Base-by-base conservation (phyloP, 2,113 vertebrate genomes). In the Siniperca knerii region DNA sequence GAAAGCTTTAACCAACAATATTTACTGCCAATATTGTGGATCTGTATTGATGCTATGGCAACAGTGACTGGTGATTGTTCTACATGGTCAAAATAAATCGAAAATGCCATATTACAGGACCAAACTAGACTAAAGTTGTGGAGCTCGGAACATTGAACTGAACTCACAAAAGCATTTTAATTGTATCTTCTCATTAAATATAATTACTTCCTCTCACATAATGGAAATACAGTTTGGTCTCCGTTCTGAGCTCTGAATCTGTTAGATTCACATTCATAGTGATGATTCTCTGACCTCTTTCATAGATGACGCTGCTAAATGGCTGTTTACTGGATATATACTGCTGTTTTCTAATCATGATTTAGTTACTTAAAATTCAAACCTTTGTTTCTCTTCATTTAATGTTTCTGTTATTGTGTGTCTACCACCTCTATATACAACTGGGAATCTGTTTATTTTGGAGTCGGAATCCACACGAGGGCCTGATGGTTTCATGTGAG, bases 1-100 rank as follows among this genome's bases (percentile, higher is more conserved):
- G 25, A 79, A 81, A 76, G 21, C 58, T 81, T 82, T 5, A 69
- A 79, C 50, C 66, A 15, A 44, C 64, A 64, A 20, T 66, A 44
- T 33, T 48, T 55, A 46, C n/a, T 37, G 21, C 65, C 46, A 46
- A 25, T 50, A n/a, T 35, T 69, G 35, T 52, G 33, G 37, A 65
- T 65, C 20, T 52, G 61, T 57, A 13, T 15, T 18, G 44, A 61
- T 50, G 20, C 12, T n/a, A 23, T 50, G 48, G 48, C 21, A 77
- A 62, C 7, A 11, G 7, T 25, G n/a, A 68, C 21, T 50, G 33
- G 8, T n/a, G 48, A 2, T 1, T 62, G 57, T 72, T 72, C 13
- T 40, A 0, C 48, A 16, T 18, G 3, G 1, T 23, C 15, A 15
- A 5, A 25, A 29, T 35, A 37, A 21, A 20, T 21, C 6, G 3